Conservation (phyloP, 2,888 invertebrate species). For the Cheilosia vulpina region DNA sequence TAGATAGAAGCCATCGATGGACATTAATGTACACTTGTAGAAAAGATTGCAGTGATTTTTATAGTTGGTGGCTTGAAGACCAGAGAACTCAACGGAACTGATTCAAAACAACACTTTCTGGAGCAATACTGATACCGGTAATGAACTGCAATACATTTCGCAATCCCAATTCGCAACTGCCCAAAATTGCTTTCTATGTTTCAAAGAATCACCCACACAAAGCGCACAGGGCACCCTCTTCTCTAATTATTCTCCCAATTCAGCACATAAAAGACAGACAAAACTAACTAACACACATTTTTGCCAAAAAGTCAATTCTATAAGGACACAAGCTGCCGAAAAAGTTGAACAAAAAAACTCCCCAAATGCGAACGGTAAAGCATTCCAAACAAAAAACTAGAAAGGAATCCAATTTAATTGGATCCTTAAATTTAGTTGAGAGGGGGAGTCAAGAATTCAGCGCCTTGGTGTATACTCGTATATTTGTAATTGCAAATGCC, state of each 20-base stretch:
- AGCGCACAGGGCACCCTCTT: not conserved
- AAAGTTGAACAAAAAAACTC: constrained; percentile 10
- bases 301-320: constrained; percentile 27
- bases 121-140: too few species aligned
- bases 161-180: not conserved
- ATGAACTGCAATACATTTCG: too few species aligned
- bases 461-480: constrained; percentile 13
- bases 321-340: constrained; percentile 38
- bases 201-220: constrained; percentile 10
- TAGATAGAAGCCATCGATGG: too few species aligned
- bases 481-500: constrained; percentile 64
- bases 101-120: too few species aligned
- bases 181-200: constrained; percentile 7
- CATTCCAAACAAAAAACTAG: constrained; percentile 18
- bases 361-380: constrained; percentile 14
- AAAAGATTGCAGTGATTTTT: too few species aligned
- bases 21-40: too few species aligned
- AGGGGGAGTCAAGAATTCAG: constrained; percentile 39
- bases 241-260: constrained; percentile 52
- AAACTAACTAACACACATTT: constrained; percentile 20
- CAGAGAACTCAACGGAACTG: too few species aligned
- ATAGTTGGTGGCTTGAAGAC: too few species aligned
- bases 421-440: constrained; percentile 62
- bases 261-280: constrained; percentile 33
- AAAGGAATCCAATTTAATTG: constrained; percentile 68